These are phyloP conservation scores for Anas platyrhynchos DNA, from an alignment of 2,113 vertebrate species.

Conservation along the genomic window DNA sequence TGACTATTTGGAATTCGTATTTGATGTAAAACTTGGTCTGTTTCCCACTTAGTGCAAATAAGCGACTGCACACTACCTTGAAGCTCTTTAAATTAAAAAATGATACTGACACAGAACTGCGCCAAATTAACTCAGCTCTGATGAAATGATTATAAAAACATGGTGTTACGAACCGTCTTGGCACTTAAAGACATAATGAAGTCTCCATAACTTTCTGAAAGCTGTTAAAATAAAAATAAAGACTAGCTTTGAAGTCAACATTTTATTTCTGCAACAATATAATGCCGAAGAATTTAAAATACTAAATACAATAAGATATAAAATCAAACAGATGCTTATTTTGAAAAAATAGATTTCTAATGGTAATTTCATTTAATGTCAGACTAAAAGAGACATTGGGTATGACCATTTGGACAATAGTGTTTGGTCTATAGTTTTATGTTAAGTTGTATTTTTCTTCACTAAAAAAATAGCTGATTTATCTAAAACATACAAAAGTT, in stretches of 20 bases:
- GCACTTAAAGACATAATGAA: neutral
- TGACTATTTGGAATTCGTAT: neutral
- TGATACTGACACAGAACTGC: neutral
- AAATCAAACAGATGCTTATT: neutral
- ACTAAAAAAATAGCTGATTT: neutral
- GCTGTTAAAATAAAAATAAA: neutral
- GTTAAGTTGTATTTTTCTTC: neutral
- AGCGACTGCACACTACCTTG: neutral
- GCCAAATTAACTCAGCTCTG: slow-evolving; percentile 38
- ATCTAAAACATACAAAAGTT: neutral
- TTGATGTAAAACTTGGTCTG: slow-evolving; percentile 11
- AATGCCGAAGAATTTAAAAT: neutral
- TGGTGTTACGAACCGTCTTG: neutral
- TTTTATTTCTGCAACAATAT: neutral
- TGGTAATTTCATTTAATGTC: neutral
- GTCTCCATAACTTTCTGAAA: neutral
- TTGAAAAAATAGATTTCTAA: neutral
- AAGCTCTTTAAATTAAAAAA: slow-evolving; percentile 33
- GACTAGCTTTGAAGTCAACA: neutral
- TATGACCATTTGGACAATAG: neutral
- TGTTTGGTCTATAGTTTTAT: neutral
- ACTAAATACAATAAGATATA: neutral
- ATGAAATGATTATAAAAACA: slow-evolving; percentile 24
- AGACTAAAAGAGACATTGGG: neutral
- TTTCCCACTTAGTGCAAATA: slow-evolving; percentile 3